Conservation (phyloP, 2,888 invertebrate species). For the Drosophila nr. medialis region DNA sequence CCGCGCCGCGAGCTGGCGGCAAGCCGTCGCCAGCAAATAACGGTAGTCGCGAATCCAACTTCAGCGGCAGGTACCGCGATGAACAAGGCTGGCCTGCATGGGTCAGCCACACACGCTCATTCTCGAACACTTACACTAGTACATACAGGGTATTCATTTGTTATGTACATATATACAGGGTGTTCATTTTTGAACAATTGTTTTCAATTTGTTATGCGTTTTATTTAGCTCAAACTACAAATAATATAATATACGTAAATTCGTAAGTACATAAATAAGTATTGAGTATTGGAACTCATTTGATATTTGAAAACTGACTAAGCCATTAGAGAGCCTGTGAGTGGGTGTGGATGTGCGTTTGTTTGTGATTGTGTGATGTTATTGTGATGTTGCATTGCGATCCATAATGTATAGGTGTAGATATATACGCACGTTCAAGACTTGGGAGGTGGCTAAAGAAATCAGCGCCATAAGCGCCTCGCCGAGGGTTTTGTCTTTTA, state of each 20-base stretch:
- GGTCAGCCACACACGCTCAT: no score
- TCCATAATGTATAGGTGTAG: conserved; percentile 17
- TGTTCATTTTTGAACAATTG: no score
- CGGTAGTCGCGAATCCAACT: no score
- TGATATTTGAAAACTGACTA: conserved; percentile 29
- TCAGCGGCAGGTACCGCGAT: no score
- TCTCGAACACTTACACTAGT: no score
- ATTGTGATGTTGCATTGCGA: conserved; percentile 25
- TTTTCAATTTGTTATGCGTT: conserved; percentile 38
- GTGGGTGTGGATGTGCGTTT: conserved; percentile 5
- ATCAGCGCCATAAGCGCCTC: conserved; percentile 43
- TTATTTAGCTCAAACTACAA: conserved; percentile 45
- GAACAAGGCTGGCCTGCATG: no score
- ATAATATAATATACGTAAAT: conserved; percentile 14
- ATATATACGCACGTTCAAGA: conserved; percentile 17
- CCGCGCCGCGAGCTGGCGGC: no score
- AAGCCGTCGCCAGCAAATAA: no score
- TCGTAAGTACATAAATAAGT: conserved; percentile 52
- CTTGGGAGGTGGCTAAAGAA: conserved; percentile 49
- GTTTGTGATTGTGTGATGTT: conserved; percentile 12
- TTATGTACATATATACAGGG: no score
- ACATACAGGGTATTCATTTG: no score
- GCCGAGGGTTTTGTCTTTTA: conserved; percentile 59
- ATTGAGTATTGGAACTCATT: conserved; percentile 32
- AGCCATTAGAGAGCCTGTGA: conserved; percentile 21